Conservation (phyloP, 2,113 vertebrate genomes). For the Taurulus bubalis region DNA sequence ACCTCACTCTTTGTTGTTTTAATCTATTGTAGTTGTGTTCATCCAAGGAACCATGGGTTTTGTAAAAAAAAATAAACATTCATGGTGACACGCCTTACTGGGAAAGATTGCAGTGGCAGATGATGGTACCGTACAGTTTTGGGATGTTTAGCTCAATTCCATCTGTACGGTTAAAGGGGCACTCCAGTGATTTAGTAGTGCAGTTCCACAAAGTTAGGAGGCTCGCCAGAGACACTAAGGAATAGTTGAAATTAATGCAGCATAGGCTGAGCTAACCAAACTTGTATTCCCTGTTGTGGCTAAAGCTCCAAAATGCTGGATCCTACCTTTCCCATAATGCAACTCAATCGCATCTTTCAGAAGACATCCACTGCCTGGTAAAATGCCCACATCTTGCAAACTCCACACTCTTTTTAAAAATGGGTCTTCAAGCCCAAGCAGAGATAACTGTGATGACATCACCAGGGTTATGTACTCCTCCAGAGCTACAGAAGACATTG, state of each 20-base stretch:
- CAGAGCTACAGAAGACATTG: slow-evolving; percentile 8
- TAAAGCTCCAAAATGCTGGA: neutral
- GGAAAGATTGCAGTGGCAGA: slow-evolving; percentile 45
- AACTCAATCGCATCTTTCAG: neutral
- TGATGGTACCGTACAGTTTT: slow-evolving; percentile 53
- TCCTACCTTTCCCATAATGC: slow-evolving; percentile 27
- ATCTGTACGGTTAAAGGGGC: slow-evolving; percentile 45
- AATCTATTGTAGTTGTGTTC: slow-evolving; percentile 62
- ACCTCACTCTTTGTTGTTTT: slow-evolving; percentile 62
- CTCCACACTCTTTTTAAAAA: neutral
- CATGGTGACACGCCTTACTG: slow-evolving; percentile 41
- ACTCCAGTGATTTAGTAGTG: slow-evolving; percentile 35
- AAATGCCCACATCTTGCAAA: slow-evolving; percentile 6
- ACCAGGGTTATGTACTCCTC: slow-evolving; percentile 17
- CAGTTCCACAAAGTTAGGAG: slow-evolving; percentile 3
- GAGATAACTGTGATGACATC: neutral
- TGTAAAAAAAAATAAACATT: slow-evolving; percentile 36
- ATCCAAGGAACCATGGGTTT: slow-evolving; percentile 37
- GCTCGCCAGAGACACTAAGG: slow-evolving; percentile 14
- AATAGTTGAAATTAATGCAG: slow-evolving; percentile 2
- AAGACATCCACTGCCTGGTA: neutral
- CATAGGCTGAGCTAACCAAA: neutral
- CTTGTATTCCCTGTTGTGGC: neutral
- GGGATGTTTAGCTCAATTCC: slow-evolving; percentile 48
- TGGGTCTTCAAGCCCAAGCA: neutral